A percentile compares a stretch with the other conserved stretches of the same genome.
Evolutionary conservation across 64 coral and sea anemone species (phyloP).

Genomic region (Acropora tenuis): DNA sequence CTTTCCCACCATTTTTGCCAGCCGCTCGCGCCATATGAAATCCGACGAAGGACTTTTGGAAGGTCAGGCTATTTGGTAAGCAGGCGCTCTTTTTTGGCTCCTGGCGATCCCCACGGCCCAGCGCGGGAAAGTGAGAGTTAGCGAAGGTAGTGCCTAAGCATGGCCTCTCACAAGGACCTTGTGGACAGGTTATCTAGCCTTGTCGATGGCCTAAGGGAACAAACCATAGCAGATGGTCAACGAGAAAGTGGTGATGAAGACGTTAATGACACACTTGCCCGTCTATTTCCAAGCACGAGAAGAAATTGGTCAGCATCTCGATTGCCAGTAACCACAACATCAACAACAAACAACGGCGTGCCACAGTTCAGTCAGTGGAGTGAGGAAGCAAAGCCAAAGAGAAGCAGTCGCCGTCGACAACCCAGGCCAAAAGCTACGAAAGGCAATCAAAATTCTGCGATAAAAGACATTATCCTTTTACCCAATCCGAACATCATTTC

Average conservation of each 20-base stretch:
- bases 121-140: neutral
- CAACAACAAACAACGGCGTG: neutral
- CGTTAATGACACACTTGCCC: neutral
- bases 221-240: neutral
- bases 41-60: neutral
- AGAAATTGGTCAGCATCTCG: neutral
- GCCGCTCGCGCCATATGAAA: neutral
- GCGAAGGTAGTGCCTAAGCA: neutral
- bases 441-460: conserved; percentile 3
- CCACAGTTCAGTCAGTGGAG: neutral
- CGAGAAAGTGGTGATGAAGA: neutral
- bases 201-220: neutral
- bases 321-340: neutral
- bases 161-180: neutral
- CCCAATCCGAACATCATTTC: conserved; percentile 41
- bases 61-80: neutral
- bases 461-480: conserved; percentile 56
- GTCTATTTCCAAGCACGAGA: neutral
- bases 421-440: neutral
- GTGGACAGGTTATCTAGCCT: neutral
- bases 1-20: neutral
- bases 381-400: neutral
- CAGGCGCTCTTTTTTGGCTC: neutral
- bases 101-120: neutral
- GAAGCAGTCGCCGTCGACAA: neutral